Percentiles rank a stretch among this genome's conserved stretches.
Conservation (phyloP, 2,888 invertebrate genomes). For the Apamea monoglypha region DNA sequence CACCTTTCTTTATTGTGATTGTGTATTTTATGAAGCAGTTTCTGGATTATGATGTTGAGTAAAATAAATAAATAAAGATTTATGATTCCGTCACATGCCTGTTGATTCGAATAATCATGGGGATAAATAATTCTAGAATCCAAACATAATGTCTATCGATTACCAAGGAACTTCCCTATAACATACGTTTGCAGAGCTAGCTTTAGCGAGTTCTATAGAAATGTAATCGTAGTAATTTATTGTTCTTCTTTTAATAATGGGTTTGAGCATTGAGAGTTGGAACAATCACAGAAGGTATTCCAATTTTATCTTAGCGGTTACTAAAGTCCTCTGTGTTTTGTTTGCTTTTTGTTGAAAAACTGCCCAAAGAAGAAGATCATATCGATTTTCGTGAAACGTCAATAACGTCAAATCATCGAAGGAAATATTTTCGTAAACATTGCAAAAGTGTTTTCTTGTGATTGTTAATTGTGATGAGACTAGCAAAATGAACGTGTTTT, state of each 20-base stretch:
- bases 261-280: neutral
- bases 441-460: constrained; percentile 21
- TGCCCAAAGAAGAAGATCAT: neutral
- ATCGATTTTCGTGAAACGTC: constrained; percentile 27
- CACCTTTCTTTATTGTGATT: no score
- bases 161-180: neutral
- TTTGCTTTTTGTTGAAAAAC: neutral
- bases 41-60: neutral
- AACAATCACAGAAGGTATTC: neutral
- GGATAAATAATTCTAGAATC: neutral
- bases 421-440: constrained; percentile 42
- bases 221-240: neutral
- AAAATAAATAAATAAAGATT: neutral
- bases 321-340: neutral
- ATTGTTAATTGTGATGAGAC: constrained; percentile 73
- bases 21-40: neutral
- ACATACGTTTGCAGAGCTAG: constrained; percentile 10
- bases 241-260: neutral
- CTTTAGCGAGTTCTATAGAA: neutral
- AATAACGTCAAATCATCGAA: constrained; percentile 1
- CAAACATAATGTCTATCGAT: neutral
- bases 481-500: constrained; percentile 80
- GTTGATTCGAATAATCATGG: neutral
- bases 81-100: neutral
- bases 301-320: no score